Evolutionary conservation across 2,113 vertebrate genomes (phyloP).

Genomic region (Boleophthalmus pectinirostris): DNA sequence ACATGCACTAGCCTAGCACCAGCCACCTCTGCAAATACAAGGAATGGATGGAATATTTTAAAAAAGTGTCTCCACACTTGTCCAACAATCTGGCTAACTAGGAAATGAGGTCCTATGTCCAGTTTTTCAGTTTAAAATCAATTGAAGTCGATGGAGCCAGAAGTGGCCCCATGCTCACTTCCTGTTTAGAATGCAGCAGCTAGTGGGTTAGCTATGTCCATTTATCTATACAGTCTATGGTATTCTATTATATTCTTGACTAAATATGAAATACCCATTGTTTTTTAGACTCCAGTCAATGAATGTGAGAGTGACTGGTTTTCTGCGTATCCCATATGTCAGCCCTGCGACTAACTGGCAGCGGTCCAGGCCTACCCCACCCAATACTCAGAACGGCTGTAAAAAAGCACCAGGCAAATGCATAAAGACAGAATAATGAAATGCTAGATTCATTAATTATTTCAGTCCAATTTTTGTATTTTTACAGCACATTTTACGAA

Average conservation of each 20-base stretch:
- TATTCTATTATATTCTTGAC: not conserved
- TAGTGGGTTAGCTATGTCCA: too few species aligned
- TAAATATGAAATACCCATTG: not conserved
- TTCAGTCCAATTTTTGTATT: not conserved
- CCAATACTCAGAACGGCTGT: not conserved
- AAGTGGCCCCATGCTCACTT: too few species aligned
- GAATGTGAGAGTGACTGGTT: not conserved
- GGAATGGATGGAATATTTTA: too few species aligned
- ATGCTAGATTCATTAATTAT: not conserved
- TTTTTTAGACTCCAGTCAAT: not conserved
- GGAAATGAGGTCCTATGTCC: too few species aligned
- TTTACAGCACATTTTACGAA: not conserved
- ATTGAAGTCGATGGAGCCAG: too few species aligned
- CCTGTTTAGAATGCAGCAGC: too few species aligned
- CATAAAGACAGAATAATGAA: not conserved
- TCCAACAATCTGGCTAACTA: too few species aligned
- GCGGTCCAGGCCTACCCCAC: not conserved
- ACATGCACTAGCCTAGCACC: too few species aligned
- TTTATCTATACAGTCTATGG: too few species aligned
- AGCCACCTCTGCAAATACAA: too few species aligned
- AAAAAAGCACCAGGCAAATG: not conserved
- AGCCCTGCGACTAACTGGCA: not conserved
- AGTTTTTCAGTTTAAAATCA: too few species aligned
- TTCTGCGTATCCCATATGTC: not conserved
- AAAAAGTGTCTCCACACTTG: too few species aligned